These are phyloP conservation scores for Chirona hameri DNA, from an alignment of 2,888 invertebrate genomes.

Conservation along the genomic window DNA sequence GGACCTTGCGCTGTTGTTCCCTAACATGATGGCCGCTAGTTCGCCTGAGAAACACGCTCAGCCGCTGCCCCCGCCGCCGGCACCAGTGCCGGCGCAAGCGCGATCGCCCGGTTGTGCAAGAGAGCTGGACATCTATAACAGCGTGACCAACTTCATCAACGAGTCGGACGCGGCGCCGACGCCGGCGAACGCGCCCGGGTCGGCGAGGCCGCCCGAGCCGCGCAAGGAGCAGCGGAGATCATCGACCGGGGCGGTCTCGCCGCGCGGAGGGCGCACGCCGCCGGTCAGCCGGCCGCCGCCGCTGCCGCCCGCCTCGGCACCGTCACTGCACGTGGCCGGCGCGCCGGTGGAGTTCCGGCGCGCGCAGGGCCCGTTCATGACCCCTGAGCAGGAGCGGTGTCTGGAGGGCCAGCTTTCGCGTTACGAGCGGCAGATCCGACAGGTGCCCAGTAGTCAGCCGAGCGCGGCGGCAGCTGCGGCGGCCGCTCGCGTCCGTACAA, in stretches of 20 bases:
- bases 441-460: not conserved
- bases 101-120: not conserved
- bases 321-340: conserved; percentile 5
- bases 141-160: conserved; percentile 13
- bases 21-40: conserved; percentile 25
- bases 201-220: not conserved
- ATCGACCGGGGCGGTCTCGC: not conserved
- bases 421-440: not conserved
- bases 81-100: not conserved
- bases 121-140: conserved; percentile 3
- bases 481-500: not conserved
- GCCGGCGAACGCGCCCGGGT: not conserved
- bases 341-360: conserved; percentile 23
- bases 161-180: not conserved
- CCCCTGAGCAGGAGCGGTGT: conserved; percentile 7
- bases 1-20: conserved; percentile 26
- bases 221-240: not conserved
- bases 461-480: not conserved
- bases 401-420: not conserved
- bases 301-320: not conserved
- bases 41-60: not conserved
- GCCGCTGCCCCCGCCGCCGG: not conserved
- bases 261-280: not conserved
- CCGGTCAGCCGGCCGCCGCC: not conserved
- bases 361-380: conserved; percentile 4